Base-by-base conservation (phyloP, 2,113 vertebrate genomes). In the Rhadina sibilatrix region DNA sequence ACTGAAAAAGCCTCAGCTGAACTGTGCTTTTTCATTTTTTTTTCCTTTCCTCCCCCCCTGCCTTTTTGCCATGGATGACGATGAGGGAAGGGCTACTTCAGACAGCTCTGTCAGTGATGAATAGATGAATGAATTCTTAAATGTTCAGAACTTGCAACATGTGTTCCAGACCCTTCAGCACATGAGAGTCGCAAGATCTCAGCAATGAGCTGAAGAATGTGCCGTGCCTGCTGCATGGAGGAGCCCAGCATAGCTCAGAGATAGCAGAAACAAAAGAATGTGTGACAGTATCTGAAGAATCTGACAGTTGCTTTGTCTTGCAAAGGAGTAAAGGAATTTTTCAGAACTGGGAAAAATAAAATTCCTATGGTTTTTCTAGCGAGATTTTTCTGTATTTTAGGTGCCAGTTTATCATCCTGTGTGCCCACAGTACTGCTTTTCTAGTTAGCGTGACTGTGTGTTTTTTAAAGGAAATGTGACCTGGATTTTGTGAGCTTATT, bases 251-350 rank as follows among this genome's bases (percentile, higher is more conserved):
- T 89, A 90, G 37, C 95, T 95, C 94, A 79, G 91, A 92, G 96
- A 96, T 95, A 97, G 94, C 87, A 97, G 97, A 94, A 97, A 98
- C 98, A 98, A 98, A 98, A 98, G 98, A 97, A 95, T 85, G 94
- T 93, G 91, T 79, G 78, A 96, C 95, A 97, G 71, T 92, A 92
- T 97, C 21, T 89, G 95, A 96, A 97, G 97, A 97, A 96, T 96
- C 97, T 96, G 97, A 96, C 96, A 88, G 93, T 97, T 40, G 95
- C 97, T 98, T 98, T 97, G 97, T 97, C 74, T 5, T 97, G 80
- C 80, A 90, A 59, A 97, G 93, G 89, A 98, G 90, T 97, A 79
- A 96, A 97, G 96, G 96, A 97, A 97, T 98, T 96, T 93, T 97
- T 88, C 77, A 59, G 63, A 89, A 94, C 81, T 93, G 86, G 86